A percentile compares a stretch with the other conserved stretches of the same genome.
These are phyloP conservation scores for Nothoprocta perdicaria DNA, from an alignment of 2,113 vertebrate species.

Conservation along the genomic window DNA sequence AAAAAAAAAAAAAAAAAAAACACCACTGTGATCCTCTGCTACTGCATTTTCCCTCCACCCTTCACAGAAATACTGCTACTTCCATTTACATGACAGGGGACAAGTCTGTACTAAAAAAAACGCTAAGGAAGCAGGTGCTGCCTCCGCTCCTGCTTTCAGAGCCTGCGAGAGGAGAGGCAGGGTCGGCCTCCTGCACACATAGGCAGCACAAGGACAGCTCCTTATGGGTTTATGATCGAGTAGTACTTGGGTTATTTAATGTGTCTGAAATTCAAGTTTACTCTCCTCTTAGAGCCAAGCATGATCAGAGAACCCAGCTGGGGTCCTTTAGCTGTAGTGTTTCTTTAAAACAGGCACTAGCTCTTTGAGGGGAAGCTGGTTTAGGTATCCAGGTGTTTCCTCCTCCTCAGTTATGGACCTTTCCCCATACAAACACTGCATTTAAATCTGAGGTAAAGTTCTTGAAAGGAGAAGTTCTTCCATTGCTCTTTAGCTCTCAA, in stretches of 20 bases:
- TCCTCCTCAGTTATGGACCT: neutral
- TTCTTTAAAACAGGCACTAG: neutral
- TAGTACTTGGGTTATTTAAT: neutral
- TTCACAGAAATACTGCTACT: no score
- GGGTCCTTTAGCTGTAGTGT: neutral
- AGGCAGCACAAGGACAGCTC: no score
- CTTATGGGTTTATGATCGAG: no score
- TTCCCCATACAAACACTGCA: neutral
- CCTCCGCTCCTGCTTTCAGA: no score
- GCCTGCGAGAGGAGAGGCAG: no score
- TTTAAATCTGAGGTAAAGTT: neutral
- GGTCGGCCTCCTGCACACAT: no score
- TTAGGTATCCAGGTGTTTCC: neutral
- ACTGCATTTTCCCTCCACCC: no score
- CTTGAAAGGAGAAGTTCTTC: neutral
- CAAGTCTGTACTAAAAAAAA: no score
- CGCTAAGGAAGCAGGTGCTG: no score
- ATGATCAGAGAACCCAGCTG: neutral
- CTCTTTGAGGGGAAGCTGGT: neutral
- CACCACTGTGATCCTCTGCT: no score
- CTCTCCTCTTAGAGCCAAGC: neutral
- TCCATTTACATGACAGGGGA: no score
- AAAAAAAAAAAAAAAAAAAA: no score
- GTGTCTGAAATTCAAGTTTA: neutral
- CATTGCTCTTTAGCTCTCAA: neutral